Base-by-base conservation (phyloP, 2,113 vertebrate genomes). In the Sisor rabdophorus region DNA sequence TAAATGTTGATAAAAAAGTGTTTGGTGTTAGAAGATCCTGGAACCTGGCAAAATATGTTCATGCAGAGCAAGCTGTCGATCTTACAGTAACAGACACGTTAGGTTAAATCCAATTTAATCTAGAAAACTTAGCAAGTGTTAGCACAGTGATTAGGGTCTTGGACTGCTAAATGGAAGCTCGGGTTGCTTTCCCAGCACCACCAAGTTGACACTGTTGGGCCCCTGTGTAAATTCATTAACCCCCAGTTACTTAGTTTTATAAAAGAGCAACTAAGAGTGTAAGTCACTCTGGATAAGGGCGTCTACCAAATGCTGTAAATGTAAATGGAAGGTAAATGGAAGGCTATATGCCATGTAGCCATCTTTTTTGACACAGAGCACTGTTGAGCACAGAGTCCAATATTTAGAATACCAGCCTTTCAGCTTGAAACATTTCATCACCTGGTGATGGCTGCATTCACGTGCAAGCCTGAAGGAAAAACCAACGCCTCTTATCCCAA, bases 61-160 rank as follows among this genome's bases (percentile, higher is more conserved):
- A 67, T 30, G 47, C 52, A 63, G 11, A 1, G 16, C n/a, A 30
- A 17, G 9, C 26, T 17, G 48, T 68, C 81, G 82, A 87, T 74
- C 83, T 79, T 59, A 60, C 68, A 76, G 47, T 61, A 73, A 60
- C 47, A 60, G 50, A 44, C 26, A 75, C 54, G 7, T 48, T 73
- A 52, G 63, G 60, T 70, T 73, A 59, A 77, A 48, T 15, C 19
- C 47, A 9, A 75, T 56, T 88, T 85, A 88, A 64, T 83, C 30
- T 50, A 40, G 20, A 28, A 70, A 71, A 72, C 8, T 26, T 22
- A 50, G 28, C 22, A 17, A 44, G 32, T 36, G 32, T 2, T 10
- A 10, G 40, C 8, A 9, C 40, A 44, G 40, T 44, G 8, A 10
- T 44, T 9, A 7, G 10, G 40, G 40, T 44, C 4, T 10, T 44